Conservation (phyloP, 1,140 invertebrate genomes). For the Magallana ariakensis region DNA sequence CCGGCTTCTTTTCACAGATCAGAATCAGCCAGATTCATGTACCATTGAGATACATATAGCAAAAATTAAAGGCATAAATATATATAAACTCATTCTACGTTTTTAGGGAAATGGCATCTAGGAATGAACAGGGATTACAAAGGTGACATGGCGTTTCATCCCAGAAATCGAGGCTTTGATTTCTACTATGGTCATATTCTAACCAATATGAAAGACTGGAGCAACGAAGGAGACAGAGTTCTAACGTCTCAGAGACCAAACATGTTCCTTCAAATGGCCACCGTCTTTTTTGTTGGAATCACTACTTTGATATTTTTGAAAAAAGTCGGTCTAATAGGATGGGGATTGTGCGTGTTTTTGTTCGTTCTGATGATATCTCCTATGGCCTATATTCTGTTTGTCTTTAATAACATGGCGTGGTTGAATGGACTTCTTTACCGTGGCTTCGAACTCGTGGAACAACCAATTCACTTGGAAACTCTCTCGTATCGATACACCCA, state of each 20-base stretch:
- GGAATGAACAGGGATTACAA: constrained; percentile 75
- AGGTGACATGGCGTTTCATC: constrained; percentile 77
- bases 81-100: neutral
- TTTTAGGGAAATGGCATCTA: constrained; percentile 81
- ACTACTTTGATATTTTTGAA: constrained; percentile 35
- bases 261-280: constrained; percentile 35
- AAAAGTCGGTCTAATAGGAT: constrained; percentile 42
- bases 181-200: constrained; percentile 80
- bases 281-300: constrained; percentile 2
- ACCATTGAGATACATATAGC: too few species aligned
- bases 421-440: constrained; percentile 77
- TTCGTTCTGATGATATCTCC: constrained; percentile 46
- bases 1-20: too few species aligned
- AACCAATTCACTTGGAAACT: constrained; percentile 70
- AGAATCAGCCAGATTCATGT: too few species aligned
- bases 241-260: constrained; percentile 49
- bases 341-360: constrained; percentile 30
- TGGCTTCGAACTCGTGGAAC: constrained; percentile 74
- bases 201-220: constrained; percentile 79
- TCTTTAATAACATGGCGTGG: constrained; percentile 65
- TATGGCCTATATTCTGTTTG: constrained; percentile 50
- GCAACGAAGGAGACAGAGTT: constrained; percentile 64
- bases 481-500: constrained; percentile 67
- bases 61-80: too few species aligned
- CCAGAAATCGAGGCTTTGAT: constrained; percentile 81